Evolutionary conservation across 2,888 invertebrate genomes (phyloP), one percentile per base, ranked within the genome.

Genomic region (Ectobius pallidus): DNA sequence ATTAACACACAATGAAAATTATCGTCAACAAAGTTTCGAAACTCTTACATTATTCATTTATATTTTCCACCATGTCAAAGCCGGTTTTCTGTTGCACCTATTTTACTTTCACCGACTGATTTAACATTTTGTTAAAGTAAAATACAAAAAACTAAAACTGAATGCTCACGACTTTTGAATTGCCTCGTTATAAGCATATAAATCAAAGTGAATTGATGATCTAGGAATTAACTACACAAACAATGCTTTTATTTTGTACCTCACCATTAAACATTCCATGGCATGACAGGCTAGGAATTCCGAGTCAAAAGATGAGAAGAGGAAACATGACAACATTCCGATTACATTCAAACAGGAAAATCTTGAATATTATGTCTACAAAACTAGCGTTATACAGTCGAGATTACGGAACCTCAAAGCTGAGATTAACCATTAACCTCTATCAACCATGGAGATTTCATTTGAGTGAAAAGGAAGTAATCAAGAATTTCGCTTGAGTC

Each of bases 141-240:
- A 27, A 42, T 16, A 69, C 25, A 27, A 68, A 39, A 34, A 34
- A 11, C 11, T 34, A n/a, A n/a, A 49, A 32, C 22, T 44, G 49
- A 68, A 30, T 46, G n/a, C n/a, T 65, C 65, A 44, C 65, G 46
- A 65, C 14, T 46, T 46, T 63, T 18, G 20, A 22, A 11, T 63
- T 63, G 63, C 11, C 39, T 22, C 34, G 39, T 25, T 65, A 65
- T 22, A 27, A 65, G 27, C 44, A 42, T 44, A 65, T 46, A 65
- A 46, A 65, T 65, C 46, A 46, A 27, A 44, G 46, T 65, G 65
- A 65, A 65, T 65, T 65, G 46, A 65, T 65, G 65, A 65, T 65
- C 65, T 58, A n/a, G 39, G 27, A 30, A 46, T 44, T n/a, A n/a
- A n/a, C n/a, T 39, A 65, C 27, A 46, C n/a, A 65, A 65, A 65